phyloP scores from a whole-genome alignment of 2,113 vertebrate genomes.

The Dipodomys merriami region DNA sequence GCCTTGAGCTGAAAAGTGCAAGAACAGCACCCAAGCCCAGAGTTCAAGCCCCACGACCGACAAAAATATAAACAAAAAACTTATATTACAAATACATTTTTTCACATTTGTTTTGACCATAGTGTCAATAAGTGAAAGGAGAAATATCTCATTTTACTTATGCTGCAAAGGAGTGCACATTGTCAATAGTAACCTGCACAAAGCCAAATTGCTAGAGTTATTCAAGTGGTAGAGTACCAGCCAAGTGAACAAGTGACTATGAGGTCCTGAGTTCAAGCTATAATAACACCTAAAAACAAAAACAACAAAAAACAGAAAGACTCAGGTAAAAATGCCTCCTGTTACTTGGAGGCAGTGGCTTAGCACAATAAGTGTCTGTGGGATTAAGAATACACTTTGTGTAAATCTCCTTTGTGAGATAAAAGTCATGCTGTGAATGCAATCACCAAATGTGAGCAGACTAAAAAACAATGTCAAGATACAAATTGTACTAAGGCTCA shows the following conservation, averaged over 20 bases:
- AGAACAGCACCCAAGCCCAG: no score
- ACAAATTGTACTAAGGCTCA: not conserved
- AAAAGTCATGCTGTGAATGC: not conserved
- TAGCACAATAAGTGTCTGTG: not conserved
- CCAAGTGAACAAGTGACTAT: no score
- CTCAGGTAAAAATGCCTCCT: not conserved
- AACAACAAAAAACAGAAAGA: not conserved
- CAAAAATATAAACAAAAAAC: no score
- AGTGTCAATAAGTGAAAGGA: not conserved
- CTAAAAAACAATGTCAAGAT: conserved; percentile 37
- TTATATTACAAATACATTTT: not conserved
- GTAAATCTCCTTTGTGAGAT: not conserved
- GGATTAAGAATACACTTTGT: not conserved
- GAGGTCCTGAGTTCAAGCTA: no score
- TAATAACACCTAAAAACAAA: no score
- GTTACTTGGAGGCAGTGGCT: not conserved
- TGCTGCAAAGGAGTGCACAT: not conserved
- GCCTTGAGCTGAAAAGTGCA: no score
- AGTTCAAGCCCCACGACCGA: no score
- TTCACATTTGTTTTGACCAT: not conserved
- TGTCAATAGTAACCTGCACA: no score
- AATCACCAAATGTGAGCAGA: conserved; percentile 29
- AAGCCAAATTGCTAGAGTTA: no score
- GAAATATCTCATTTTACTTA: not conserved
- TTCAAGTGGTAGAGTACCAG: no score